Conservation (phyloP, 2,113 vertebrate genomes). For the Pionites leucogaster region DNA sequence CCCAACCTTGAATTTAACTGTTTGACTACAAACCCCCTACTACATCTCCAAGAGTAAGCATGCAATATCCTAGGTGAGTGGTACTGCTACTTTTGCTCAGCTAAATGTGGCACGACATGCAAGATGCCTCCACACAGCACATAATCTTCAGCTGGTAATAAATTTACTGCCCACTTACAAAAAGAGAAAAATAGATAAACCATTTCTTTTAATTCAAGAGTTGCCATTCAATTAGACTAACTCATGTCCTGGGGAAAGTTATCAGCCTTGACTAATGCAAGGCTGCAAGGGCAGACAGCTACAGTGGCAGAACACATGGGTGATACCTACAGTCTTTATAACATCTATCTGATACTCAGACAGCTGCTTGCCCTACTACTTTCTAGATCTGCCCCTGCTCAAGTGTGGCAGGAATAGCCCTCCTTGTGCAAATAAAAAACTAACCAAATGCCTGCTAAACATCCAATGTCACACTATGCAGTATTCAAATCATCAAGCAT, state of each 20-base stretch:
- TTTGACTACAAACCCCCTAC: not conserved
- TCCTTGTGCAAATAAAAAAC: conserved; percentile 60
- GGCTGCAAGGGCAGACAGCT: conserved; percentile 41
- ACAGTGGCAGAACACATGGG: not conserved
- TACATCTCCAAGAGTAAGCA: not conserved
- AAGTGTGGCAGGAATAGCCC: conserved; percentile 81
- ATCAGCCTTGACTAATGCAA: not conserved
- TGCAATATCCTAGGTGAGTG: conserved; percentile 1
- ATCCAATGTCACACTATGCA: conserved; percentile 50
- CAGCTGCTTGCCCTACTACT: conserved; percentile 69
- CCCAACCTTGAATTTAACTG: conserved; percentile 26
- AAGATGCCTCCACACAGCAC: conserved; percentile 31
- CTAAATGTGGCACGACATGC: conserved; percentile 26
- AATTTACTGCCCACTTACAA: not conserved
- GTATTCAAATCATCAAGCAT: conserved; percentile 71
- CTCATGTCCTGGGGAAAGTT: not conserved
- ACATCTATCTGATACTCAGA: conserved; percentile 28
- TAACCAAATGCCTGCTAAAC: conserved; percentile 71
- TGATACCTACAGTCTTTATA: not conserved
- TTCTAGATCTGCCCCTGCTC: conserved; percentile 92
- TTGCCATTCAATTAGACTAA: not conserved
- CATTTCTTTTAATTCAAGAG: not conserved
- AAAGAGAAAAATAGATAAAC: not conserved
- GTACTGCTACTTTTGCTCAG: not conserved
- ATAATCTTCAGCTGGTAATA: not conserved